Percentiles rank a stretch among this genome's conserved stretches.
Evolutionary conservation across 1,140 invertebrate species (phyloP).

Genomic region (Drosophila yakuba): DNA sequence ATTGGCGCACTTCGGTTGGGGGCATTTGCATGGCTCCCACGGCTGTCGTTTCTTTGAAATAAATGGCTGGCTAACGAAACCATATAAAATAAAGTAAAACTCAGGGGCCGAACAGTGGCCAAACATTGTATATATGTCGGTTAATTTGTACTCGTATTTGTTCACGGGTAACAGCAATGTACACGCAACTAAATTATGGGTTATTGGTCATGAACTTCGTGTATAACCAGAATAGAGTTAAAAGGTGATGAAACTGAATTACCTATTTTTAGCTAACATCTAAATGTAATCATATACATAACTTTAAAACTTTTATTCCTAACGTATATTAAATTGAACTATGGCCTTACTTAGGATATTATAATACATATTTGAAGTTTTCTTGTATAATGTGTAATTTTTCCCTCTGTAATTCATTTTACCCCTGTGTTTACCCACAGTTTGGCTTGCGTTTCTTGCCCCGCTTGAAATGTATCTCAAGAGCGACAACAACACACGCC

Average conservation of each 20-base stretch:
- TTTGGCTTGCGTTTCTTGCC: slow-evolving; percentile 17
- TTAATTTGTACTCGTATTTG: slow-evolving; percentile 1
- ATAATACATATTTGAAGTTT: too few species aligned
- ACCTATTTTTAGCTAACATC: too few species aligned
- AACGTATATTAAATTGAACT: too few species aligned
- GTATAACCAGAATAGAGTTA: too few species aligned
- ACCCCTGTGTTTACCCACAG: slow-evolving; percentile 33
- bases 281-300: too few species aligned
- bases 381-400: background rate
- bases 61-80: slow-evolving; percentile 47
- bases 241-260: too few species aligned
- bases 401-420: background rate
- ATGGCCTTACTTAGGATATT: too few species aligned
- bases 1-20: slow-evolving; percentile 48
- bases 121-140: slow-evolving; percentile 11
- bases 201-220: too few species aligned
- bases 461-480: slow-evolving; percentile 67
- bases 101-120: slow-evolving; percentile 34
- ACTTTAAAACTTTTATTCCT: too few species aligned
- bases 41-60: slow-evolving; percentile 71
- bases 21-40: slow-evolving; percentile 75
- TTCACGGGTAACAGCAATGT: background rate
- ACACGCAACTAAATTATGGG: background rate
- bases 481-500: slow-evolving; percentile 33
- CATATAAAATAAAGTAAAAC: slow-evolving; percentile 37